A percentile compares a stretch with the other conserved stretches of the same genome.
These are phyloP conservation scores for Drosophila ohnishii DNA, from an alignment of 1,140 invertebrate species.

Conservation along the genomic window DNA sequence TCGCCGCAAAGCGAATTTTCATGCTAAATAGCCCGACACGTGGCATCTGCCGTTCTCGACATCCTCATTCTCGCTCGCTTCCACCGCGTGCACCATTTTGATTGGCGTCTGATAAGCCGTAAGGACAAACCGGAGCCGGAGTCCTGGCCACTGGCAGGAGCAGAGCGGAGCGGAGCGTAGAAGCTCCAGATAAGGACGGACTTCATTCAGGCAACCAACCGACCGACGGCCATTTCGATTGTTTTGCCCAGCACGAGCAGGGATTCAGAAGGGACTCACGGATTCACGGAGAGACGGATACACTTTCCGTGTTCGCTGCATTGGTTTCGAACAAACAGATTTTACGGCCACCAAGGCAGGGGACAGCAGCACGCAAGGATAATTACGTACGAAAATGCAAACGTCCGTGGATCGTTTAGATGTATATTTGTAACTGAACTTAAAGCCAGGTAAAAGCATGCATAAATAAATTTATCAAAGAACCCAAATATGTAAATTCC, in stretches of 20 bases:
- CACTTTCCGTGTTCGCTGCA: conserved; percentile 33
- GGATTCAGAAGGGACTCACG: neutral
- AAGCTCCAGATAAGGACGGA: conserved; percentile 29
- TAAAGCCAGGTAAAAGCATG: neutral
- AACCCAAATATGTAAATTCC: neutral
- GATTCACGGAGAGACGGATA: neutral
- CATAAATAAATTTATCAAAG: neutral
- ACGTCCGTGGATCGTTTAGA: conserved; percentile 9
- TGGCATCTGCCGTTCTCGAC: conserved; percentile 49
- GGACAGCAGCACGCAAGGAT: conserved; percentile 41
- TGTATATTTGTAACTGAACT: neutral
- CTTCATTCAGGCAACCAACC: conserved; percentile 11
- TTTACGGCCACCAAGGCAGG: conserved; percentile 30
- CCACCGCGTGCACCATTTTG: conserved; percentile 47
- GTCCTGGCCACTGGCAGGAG: conserved; percentile 19
- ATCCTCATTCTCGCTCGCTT: conserved; percentile 20
- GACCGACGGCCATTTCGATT: conserved; percentile 14
- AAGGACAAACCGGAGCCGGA: conserved; percentile 30
- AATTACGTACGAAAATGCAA: conserved; percentile 25
- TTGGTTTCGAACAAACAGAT: conserved; percentile 44
- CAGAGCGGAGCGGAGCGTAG: conserved; percentile 1
- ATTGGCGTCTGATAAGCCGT: conserved; percentile 55
- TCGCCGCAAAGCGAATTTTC: conserved; percentile 48
- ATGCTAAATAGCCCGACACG: conserved; percentile 61
- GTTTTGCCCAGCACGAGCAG: conserved; percentile 7